Base-by-base conservation (phyloP, 2,797 vertebrate species). In the Mycteria americana region DNA sequence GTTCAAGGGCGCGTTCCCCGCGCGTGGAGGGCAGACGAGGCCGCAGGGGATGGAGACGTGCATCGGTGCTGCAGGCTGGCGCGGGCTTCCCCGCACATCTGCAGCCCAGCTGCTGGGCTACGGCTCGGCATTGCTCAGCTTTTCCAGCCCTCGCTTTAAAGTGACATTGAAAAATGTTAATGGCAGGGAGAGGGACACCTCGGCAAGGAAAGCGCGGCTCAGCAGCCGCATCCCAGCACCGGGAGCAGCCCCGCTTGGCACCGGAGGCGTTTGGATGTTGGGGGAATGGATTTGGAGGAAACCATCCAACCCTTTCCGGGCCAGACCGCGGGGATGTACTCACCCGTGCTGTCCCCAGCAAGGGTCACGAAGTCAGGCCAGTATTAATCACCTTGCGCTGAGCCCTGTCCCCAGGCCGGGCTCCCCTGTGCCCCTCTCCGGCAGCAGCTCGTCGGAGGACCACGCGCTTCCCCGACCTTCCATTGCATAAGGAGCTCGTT, bases 31-130 rank as follows among this genome's bases (percentile, higher is more conserved):
- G 86, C 86, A 70, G 56, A 3, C 0, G 2, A 67, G 83, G 76
- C 65, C 2, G 3, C 6, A 81, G 67, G 74, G 54, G 63, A 57
- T 0, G 9, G 46, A 76, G 76, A 64, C 17, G 6, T 2, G 5
- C 10, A 2, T 6, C 24, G 48, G 30, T 43, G 75, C 75, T 63
- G 57, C 60, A 43, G 63, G n/a, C 86, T 77, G 95, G 89, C 1
- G 3, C 12, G 56, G 62, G 73, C 37, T 89, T 22, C 46, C 5
- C 74, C 3, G 0, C 81, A 91, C 94, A 94, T 92, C 95, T 97
- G 96, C 81, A 79, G 78, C 59, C 75, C 96, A 95, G 96, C 91
- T 96, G 95, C 18, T 35, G 89, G 63, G 67, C 56, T 57, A 6
- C 2, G 0, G 79, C 88, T 86, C 33, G 6, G 83, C 60, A 0